A percentile compares a stretch with the other conserved stretches of the same genome.
Conservation (phyloP, 1,140 invertebrate genomes). For the Caerostris darwini region DNA sequence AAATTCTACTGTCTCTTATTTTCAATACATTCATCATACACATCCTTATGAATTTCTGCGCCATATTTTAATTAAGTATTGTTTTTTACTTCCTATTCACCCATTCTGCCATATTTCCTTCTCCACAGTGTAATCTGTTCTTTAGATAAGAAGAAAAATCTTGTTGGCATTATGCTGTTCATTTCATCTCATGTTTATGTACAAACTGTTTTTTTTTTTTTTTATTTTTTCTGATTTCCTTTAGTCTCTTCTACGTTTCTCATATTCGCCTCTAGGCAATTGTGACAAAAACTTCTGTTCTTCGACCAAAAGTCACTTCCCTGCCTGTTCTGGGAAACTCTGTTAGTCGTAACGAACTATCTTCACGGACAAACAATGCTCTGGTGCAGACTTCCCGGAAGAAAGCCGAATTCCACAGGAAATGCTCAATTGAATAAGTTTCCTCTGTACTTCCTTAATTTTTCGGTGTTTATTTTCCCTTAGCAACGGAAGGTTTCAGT, state of each 20-base stretch:
- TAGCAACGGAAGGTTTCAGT: conserved; percentile 12
- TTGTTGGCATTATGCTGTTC: conserved; percentile 13
- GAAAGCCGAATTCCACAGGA: conserved; percentile 42
- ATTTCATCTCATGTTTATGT: conserved; percentile 39
- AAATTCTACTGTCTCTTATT: too few species aligned
- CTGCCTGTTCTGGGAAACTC: background rate
- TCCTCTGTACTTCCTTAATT: background rate
- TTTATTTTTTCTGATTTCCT: too few species aligned
- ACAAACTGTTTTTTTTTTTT: background rate
- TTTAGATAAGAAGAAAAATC: conserved; percentile 45
- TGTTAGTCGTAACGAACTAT: conserved; percentile 52
- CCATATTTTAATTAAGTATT: too few species aligned
- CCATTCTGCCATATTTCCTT: background rate
- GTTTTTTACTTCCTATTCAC: too few species aligned
- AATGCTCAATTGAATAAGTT: conserved; percentile 63
- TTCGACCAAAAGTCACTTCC: too few species aligned
- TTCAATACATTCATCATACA: too few species aligned
- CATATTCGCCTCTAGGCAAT: conserved; percentile 20
- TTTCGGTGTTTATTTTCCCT: background rate
- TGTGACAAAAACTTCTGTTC: conserved; percentile 54
- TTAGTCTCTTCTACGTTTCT: conserved; percentile 13
- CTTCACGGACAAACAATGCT: conserved; percentile 34
- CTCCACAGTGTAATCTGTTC: background rate
- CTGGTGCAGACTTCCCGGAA: conserved; percentile 7
- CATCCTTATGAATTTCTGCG: too few species aligned